Conservation (phyloP, 2,888 invertebrate genomes). For the Psylliodes chrysocephalus region DNA sequence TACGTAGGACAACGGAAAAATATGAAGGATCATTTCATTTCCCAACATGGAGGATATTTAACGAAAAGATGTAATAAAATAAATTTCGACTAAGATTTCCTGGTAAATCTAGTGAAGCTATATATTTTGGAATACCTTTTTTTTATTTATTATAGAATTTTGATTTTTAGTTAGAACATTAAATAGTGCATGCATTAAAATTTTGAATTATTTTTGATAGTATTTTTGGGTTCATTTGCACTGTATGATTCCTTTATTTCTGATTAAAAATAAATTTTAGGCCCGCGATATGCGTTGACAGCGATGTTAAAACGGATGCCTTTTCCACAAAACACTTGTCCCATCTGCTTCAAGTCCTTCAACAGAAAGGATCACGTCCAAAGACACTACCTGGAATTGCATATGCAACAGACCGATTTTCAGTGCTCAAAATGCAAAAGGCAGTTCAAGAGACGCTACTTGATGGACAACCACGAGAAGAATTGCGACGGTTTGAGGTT, state of each 20-base stretch:
- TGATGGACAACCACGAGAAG: slow-evolving; percentile 53
- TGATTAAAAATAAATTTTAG: slow-evolving; percentile 35
- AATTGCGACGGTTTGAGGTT: slow-evolving; percentile 42
- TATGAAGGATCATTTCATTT: slow-evolving; percentile 1
- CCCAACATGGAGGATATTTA: background rate
- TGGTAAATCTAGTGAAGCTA: no score
- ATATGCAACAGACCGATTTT: slow-evolving; percentile 44
- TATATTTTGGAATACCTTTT: no score
- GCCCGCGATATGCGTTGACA: background rate
- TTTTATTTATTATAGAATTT: no score
- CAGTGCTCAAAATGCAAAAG: slow-evolving; percentile 50
- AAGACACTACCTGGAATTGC: slow-evolving; percentile 49
- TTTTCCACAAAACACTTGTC: slow-evolving; percentile 50
- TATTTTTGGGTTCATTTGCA: no score
- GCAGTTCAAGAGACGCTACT: slow-evolving; percentile 53
- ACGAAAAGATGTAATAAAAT: background rate
- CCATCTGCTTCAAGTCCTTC: slow-evolving; percentile 54
- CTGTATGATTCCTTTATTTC: no score
- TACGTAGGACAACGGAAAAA: slow-evolving; percentile 29
- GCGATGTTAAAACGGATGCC: slow-evolving; percentile 41
- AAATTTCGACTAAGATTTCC: background rate
- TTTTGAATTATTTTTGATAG: no score
- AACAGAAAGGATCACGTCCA: slow-evolving; percentile 55
- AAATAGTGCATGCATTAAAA: no score
- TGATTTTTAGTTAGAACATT: no score